phyloP scores from a whole-genome alignment of 2,113 vertebrate species.

The Boulengerochromis microlepis region DNA sequence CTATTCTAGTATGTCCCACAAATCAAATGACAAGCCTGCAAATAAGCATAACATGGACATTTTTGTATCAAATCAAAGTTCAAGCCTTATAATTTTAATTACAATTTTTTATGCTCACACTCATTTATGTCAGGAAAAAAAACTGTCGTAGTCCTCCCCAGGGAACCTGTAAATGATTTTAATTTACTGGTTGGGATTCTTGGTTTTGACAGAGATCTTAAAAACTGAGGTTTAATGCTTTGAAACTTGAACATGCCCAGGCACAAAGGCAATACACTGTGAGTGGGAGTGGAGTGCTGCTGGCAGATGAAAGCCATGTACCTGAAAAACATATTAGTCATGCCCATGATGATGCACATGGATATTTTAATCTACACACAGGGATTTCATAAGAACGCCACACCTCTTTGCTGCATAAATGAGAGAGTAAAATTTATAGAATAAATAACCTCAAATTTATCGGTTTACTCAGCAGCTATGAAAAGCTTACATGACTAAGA shows the following conservation, averaged over 20 bases:
- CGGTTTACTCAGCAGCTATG: not conserved
- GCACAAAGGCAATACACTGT: not conserved
- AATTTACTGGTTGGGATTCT: not conserved
- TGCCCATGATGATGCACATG: not conserved
- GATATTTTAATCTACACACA: not conserved
- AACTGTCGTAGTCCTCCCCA: not conserved
- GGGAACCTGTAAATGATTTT: not conserved
- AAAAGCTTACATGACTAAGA: not conserved
- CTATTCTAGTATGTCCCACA: not conserved
- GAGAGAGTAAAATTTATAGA: not conserved
- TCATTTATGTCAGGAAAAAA: not conserved
- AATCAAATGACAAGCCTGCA: not conserved
- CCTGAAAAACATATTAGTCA: slow-evolving; percentile 4
- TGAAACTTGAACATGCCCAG: not conserved
- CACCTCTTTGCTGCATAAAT: not conserved
- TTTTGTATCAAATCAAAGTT: not conserved
- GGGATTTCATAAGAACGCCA: not conserved
- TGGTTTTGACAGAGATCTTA: not conserved
- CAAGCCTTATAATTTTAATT: not conserved
- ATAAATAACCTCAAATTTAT: not conserved
- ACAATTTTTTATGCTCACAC: not conserved
- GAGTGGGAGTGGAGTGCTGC: not conserved
- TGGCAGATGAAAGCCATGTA: not conserved
- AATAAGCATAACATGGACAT: not conserved
- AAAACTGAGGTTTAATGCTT: not conserved